Conservation (phyloP, 92 coral and sea anemone genomes). For the Paragorgia papillata region DNA sequence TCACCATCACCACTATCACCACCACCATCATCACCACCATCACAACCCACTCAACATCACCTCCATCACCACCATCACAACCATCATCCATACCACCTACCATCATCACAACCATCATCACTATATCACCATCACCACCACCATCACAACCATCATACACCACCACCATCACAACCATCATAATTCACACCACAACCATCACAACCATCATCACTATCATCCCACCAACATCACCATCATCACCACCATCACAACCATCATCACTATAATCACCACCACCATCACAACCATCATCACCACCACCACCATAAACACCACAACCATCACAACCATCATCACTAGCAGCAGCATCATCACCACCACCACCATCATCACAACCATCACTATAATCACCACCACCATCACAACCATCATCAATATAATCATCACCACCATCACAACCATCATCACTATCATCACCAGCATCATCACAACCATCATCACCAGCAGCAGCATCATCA, state of each 20-base stretch:
- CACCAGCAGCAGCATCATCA: no score
- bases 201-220: neutral
- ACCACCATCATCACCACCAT: no score
- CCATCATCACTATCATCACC: no score
- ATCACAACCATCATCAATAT: no score
- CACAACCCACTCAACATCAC: no score
- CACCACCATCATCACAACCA: neutral
- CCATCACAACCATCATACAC: neutral
- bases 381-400: no score
- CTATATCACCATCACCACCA: neutral
- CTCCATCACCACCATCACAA: no score
- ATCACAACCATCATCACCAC: neutral
- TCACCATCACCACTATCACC: neutral
- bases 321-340: neutral
- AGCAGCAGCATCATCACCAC: neutral
- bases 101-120: neutral
- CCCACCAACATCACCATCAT: neutral
- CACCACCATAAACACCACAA: neutral
- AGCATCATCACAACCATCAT: no score
- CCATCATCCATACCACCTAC: neutral
- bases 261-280: neutral
- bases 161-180: neutral
- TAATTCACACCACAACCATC: no score
- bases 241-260: neutral
- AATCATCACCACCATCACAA: no score